Evolutionary conservation across 2,113 vertebrate species (phyloP).

Genomic region (Nothoprocta perdicaria): DNA sequence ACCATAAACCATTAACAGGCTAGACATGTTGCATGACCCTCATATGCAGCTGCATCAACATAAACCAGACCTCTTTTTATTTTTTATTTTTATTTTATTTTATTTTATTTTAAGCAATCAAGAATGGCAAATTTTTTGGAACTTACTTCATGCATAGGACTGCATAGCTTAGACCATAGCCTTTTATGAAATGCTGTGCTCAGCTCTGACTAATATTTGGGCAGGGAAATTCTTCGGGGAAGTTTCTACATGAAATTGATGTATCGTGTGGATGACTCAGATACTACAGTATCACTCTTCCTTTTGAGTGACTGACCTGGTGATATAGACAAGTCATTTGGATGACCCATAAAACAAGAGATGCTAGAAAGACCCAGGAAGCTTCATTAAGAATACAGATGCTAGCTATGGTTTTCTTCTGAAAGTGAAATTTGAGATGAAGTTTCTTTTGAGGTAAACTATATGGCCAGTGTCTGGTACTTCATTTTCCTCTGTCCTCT

Average conservation of each 20-base stretch:
- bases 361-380: not conserved
- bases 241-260: not conserved
- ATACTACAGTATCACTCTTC: not conserved
- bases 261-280: not conserved
- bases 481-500: not conserved
- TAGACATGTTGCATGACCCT: not conserved
- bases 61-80: not conserved
- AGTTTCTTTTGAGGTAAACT: not conserved
- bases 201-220: not conserved
- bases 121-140: not conserved
- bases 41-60: not conserved
- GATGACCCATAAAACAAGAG: not conserved
- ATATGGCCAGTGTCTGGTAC: not conserved
- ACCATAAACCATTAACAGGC: not conserved
- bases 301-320: not conserved
- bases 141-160: not conserved
- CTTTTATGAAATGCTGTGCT: not conserved
- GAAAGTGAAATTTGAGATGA: not conserved
- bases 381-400: not conserved
- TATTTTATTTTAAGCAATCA: not conserved
- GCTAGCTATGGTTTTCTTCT: not conserved
- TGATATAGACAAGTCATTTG: not conserved
- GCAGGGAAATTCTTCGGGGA: conserved; percentile 3
- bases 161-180: not conserved
- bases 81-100: not conserved